Base-by-base conservation (phyloP, 2,888 invertebrate species). In the Melieria omissa region DNA sequence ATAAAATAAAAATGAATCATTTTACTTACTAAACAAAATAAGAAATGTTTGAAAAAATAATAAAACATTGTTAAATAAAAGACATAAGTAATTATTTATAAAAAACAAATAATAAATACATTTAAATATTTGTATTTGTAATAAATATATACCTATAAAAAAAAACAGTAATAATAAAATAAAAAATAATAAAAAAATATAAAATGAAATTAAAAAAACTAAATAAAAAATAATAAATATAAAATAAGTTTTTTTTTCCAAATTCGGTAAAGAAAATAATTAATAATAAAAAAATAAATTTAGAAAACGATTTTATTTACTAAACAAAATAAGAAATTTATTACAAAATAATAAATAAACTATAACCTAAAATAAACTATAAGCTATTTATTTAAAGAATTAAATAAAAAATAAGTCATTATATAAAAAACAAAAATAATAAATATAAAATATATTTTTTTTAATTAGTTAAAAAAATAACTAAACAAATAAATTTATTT, bases 311-410 rank as follows among this genome's bases (percentile, higher is more conserved):
- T 68, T 47, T 12, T 16, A 63, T 63, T 42, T 44, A 29, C 29
- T 29, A 1, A 29, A 29, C 29, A 29, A 29, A 29, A 29, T 29
- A 29, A 29, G 29, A 29, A 29, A 2, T 29, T 0, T 29, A 44
- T 47, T 46, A 47, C n/a, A 55, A 72, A 70, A 44, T 46, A 58
- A 57, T 70, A 47, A 41, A n/a, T n/a, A n/a, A n/a, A n/a, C n/a
- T n/a, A n/a, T n/a, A n/a, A 29, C 29, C 29, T 29, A 29, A 3
- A 29, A 29, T 29, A 29, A 29, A 29, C 29, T 29, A 29, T 29
- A 2, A 29, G 2, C 29, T 58, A 8, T 41, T 58, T 29, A 58
- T 42, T 10, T 41, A 58, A 7, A 42, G 10, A 29, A 6, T 55
- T 55, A n/a, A 12, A 62, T 14, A 6, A 54, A n/a, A 44, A 42